Conservation (phyloP, 2,797 vertebrate genomes). For the Lycodopsis pacificus region DNA sequence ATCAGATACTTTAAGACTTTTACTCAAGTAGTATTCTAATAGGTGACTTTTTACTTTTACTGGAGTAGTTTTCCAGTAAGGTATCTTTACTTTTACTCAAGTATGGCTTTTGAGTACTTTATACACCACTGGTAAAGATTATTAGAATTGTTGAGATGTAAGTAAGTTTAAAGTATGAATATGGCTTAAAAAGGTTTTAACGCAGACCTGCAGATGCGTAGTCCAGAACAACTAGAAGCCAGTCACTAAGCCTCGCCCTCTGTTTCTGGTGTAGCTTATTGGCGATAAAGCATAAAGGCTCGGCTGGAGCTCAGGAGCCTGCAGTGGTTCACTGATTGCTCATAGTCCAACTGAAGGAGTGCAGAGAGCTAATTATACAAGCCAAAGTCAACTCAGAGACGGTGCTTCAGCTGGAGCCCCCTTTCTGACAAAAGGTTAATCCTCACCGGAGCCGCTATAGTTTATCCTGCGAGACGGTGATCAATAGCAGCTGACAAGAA, state of each 20-base stretch:
- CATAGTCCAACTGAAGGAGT: constrained; percentile 32
- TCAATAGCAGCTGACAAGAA: constrained; percentile 72
- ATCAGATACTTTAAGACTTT: too few relatives aligned
- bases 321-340: constrained; percentile 32
- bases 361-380: constrained; percentile 59
- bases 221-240: not conserved
- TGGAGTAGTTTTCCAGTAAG: too few relatives aligned
- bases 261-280: not conserved
- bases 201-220: not conserved
- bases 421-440: constrained; percentile 71
- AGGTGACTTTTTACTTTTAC: too few relatives aligned
- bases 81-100: too few relatives aligned
- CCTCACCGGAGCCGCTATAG: constrained; percentile 48
- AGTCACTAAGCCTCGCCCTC: not conserved
- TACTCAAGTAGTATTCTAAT: too few relatives aligned
- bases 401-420: constrained; percentile 44
- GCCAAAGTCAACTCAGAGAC: constrained; percentile 39
- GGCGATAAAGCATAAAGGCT: constrained; percentile 16
- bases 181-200: not conserved
- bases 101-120: too few relatives aligned
- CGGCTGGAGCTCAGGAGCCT: constrained; percentile 18
- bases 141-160: not conserved
- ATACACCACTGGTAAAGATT: too few relatives aligned
- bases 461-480: constrained; percentile 62
- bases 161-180: not conserved